Percentiles rank a stretch among this genome's conserved stretches.
These are phyloP conservation scores for Terebella lapidaria DNA, from an alignment of 2,888 invertebrate genomes.

Conservation along the genomic window DNA sequence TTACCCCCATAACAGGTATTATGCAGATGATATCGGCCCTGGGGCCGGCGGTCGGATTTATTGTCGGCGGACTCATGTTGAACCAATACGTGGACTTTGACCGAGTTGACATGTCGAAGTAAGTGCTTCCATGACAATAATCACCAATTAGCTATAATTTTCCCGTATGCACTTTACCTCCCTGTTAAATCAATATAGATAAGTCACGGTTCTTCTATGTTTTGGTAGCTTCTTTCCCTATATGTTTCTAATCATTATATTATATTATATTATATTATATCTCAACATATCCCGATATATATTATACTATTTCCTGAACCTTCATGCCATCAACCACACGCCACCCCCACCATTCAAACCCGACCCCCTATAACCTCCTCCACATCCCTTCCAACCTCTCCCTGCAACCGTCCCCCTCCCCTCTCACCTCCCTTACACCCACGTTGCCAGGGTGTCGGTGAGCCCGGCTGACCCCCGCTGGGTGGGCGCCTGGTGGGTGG, in stretches of 20 bases:
- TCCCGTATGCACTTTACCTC: background rate
- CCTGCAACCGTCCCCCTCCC: too few species aligned
- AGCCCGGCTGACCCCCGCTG: background rate
- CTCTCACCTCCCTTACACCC: background rate
- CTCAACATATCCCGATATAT: background rate
- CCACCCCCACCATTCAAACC: too few species aligned
- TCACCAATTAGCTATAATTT: background rate
- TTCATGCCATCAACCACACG: too few species aligned
- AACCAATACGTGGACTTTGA: constrained; percentile 42
- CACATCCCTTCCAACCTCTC: too few species aligned
- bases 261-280: too few species aligned
- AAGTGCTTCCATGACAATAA: constrained; percentile 18
- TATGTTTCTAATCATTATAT: too few species aligned
- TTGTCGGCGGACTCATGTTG: constrained; percentile 41
- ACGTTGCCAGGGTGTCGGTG: background rate
- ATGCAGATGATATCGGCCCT: constrained; percentile 38
- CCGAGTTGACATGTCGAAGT: constrained; percentile 28
- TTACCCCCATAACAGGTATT: constrained; percentile 29
- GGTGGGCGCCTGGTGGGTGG: constrained; percentile 6
- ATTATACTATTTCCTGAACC: too few species aligned
- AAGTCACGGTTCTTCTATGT: too few species aligned
- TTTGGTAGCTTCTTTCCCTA: too few species aligned
- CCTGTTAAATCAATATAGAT: too few species aligned
- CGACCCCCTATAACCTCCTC: too few species aligned
- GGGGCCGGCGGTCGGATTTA: constrained; percentile 44